Base-by-base conservation (phyloP, 1,140 invertebrate species). In the Pantala flavescens region DNA sequence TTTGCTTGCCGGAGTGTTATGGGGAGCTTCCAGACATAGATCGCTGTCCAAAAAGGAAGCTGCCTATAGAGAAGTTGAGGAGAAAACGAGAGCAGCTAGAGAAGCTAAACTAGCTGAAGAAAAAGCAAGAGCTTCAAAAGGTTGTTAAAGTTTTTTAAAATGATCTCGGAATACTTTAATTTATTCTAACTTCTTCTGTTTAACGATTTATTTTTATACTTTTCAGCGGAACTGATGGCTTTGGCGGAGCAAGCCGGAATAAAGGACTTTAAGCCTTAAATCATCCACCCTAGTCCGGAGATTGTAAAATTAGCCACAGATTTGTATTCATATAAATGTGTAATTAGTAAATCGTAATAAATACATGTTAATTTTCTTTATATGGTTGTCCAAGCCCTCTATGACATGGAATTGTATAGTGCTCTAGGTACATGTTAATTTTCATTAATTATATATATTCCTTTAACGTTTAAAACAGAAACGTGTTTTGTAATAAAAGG, bases 21-120 rank as follows among this genome's bases (percentile, higher is more conserved):
- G 91, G 77, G 91, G 91, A 72, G 86, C 88, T 1, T 88, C 87
- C 78, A 87, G 91, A 80, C 89, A 92, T 75, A 87, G 80, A 77
- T 85, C 88, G 70, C 82, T 91, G 0, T 86, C 87, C 24, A 92
- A 87, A 81, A 89, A 85, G 79, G 91, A 92, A 81, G 82, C 82
- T 71, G 85, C 83, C 73, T 79, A 88, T 21, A 84, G 90, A 36
- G 90, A 88, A 81, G 84, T 88, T 23, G 89, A 91, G 79, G 83
- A 84, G 5, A 86, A 87, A 79, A 86, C 89, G 79, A 90, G 90
- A 81, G 85, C 83, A 0, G 84, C 88, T 36, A 85, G 87, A 75
- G 90, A 92, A 81, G 89, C 86, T 5, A 89, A 90, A 82, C 77
- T 90, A 43, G 89, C 88, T 23, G 85, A 84, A 77, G 90, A 92